Base-by-base conservation (phyloP, 1,140 invertebrate genomes). In the Babylonia areolata region DNA sequence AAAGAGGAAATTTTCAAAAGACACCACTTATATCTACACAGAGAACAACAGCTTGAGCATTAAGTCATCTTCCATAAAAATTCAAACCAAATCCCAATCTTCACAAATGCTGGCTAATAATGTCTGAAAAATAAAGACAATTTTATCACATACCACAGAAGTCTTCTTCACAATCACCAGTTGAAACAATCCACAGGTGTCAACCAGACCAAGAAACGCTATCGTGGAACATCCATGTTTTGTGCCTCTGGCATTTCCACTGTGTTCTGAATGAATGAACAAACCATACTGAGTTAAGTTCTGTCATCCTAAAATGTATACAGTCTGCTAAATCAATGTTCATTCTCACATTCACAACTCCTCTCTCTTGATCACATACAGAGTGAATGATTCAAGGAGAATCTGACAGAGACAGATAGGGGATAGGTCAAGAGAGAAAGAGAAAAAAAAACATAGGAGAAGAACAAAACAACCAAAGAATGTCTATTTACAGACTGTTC, bases 171-270 rank as follows among this genome's bases (percentile, higher is more conserved):
- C 77, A 79, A 28, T 42, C 37, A 40, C 37, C 35, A 42, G 23
- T 28, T 42, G 35, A 37, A 40, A 20, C 28, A 20, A 82, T 35
- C 3, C 15, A 20, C 3, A 39, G 46, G 15, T 39, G n/a, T 23
- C 81, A 3, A 6, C 37, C 33, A 17, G 28, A 15, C 5, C 9
- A 28, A 69, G 17, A 15, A 82, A 33, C 40, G 58, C 54, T 82
- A 82, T 37, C 81, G 81, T 35, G 81, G 51, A 71, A 31, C 58
- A 82, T 82, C 54, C 15, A 40, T 69, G 35, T 51, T 69, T 20
- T 20, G 81, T 20, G 37, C 12, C n/a, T 82, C 81, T 28, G 81
- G 31, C 1, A 82, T 28, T 23, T 82, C 81, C 51, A 82, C 51
- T 37, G 58, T 69, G 33, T 64, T 64, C 81, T 82, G 81, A 20